These are phyloP conservation scores for Harpagifer antarcticus DNA, from an alignment of 2,797 vertebrate species.

Conservation along the genomic window DNA sequence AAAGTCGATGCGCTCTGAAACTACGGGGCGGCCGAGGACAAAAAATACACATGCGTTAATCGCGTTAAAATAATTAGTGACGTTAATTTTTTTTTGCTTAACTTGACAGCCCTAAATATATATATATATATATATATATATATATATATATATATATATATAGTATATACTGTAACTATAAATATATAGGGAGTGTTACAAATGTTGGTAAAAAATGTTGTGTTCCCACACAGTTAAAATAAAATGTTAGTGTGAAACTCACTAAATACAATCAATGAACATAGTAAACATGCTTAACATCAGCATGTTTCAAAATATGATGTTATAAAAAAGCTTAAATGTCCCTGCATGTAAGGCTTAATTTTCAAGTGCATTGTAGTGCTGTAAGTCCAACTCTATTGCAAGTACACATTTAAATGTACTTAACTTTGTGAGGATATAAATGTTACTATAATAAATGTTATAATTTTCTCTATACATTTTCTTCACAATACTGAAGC, in stretches of 20 bases:
- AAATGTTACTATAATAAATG: neutral
- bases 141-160: no score
- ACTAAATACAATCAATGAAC: neutral
- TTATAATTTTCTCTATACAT: neutral
- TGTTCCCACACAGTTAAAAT: neutral
- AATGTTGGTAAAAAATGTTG: no score
- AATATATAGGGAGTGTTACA: no score
- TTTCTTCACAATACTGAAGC: neutral
- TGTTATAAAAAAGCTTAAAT: neutral
- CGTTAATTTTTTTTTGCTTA: no score
- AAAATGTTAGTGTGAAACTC: neutral
- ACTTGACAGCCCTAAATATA: no score
- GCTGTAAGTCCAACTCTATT: neutral
- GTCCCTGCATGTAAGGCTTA: no score
- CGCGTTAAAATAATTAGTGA: no score
- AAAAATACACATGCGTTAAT: no score
- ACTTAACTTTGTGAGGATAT: neutral
- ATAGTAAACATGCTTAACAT: neutral
- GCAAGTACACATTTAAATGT: neutral
- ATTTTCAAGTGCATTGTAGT: slow-evolving; percentile 5
- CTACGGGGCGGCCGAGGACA: no score
- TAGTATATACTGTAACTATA: no score
- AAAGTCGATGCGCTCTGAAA: no score
- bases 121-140: no score
- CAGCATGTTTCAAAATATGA: neutral